These are phyloP conservation scores for Karalla daura DNA, from an alignment of 2,797 vertebrate species.

Conservation along the genomic window DNA sequence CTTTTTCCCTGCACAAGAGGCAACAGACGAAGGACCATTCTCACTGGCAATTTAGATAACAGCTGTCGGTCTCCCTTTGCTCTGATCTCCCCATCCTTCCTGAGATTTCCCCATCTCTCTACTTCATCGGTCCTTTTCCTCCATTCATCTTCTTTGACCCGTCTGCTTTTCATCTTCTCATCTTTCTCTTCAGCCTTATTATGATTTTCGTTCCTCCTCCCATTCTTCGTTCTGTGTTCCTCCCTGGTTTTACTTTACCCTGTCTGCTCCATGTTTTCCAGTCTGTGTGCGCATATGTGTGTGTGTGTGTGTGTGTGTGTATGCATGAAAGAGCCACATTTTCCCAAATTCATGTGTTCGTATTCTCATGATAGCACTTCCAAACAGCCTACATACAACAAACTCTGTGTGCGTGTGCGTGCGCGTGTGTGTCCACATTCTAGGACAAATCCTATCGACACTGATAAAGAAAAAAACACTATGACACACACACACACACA, in stretches of 20 bases:
- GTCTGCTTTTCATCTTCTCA: neutral
- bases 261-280: neutral
- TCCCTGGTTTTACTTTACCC: neutral
- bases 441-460: conserved; percentile 19
- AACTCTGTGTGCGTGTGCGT: neutral
- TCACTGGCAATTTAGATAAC: neutral
- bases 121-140: neutral
- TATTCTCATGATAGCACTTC: conserved; percentile 1
- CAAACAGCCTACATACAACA: neutral
- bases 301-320: neutral
- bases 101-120: neutral
- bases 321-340: no score
- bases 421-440: neutral
- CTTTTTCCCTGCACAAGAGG: neutral
- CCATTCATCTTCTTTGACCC: neutral
- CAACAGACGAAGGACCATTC: neutral
- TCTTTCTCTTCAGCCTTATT: neutral
- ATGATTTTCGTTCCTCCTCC: neutral
- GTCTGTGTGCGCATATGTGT: neutral
- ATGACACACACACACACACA: neutral
- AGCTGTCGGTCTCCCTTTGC: neutral
- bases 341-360: neutral
- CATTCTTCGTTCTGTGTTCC: neutral
- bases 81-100: conserved; percentile 17
- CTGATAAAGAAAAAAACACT: conserved; percentile 26